Conservation (phyloP, 2,888 invertebrate species). For the Acrocyrtus sp. region DNA sequence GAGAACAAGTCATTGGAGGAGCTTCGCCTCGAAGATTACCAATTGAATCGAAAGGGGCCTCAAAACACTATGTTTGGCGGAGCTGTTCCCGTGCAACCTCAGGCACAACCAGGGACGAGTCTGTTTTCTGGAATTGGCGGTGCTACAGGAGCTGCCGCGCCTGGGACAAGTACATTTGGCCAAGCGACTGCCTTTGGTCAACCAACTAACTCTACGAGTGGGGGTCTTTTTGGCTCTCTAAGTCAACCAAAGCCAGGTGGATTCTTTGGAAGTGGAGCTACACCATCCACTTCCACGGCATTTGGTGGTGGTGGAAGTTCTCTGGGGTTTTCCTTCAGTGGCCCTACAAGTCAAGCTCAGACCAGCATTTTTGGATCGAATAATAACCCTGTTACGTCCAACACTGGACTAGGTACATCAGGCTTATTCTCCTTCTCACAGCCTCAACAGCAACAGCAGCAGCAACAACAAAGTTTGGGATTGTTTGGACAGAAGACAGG, state of each 20-base stretch:
- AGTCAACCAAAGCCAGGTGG: conserved; percentile 60
- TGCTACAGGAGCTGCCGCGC: conserved; percentile 61
- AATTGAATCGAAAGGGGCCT: conserved; percentile 86
- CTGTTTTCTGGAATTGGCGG: conserved; percentile 62
- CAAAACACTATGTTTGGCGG: conserved; percentile 69
- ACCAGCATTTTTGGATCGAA: conserved; percentile 52
- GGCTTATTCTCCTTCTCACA: conserved; percentile 46
- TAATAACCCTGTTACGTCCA: conserved; percentile 41
- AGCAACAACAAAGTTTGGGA: conserved; percentile 38
- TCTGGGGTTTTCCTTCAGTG: conserved; percentile 60
- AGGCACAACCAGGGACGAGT: conserved; percentile 60
- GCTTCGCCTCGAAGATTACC: conserved; percentile 91
- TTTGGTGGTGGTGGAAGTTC: conserved; percentile 43
- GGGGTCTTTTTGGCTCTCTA: conserved; percentile 46
- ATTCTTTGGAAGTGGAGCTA: conserved; percentile 58
- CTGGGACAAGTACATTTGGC: conserved; percentile 67
- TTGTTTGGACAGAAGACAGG: conserved; percentile 64
- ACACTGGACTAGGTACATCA: conserved; percentile 61
- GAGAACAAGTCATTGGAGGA: conserved; percentile 95
- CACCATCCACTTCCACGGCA: conserved; percentile 60
- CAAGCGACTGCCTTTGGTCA: conserved; percentile 71
- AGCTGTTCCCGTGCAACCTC: conserved; percentile 61
- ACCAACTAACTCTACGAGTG: conserved; percentile 66
- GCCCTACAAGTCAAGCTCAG: conserved; percentile 58
- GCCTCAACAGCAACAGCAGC: conserved; percentile 38